Evolutionary conservation across 1,140 invertebrate genomes (phyloP), one percentile per base, ranked within the genome.

Genomic region (Adelges cooleyi): DNA sequence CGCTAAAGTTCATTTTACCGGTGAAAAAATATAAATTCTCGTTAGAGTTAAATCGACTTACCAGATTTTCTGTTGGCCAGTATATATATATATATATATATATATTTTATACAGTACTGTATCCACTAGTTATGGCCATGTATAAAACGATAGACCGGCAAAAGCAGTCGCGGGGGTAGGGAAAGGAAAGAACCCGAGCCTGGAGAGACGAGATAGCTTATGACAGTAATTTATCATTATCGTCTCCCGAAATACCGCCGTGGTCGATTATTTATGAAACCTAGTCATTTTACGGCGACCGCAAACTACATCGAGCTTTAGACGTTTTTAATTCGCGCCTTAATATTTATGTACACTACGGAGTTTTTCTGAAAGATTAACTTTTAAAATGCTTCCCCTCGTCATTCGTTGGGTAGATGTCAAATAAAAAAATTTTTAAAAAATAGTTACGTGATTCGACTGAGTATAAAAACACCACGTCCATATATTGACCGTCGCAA

Each of bases 201-300:
- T 54, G 52, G 33, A 9, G 18, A 54, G 40, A 42, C 38, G 53
- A 44, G 38, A 56, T 56, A 54, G 52, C 52, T 54, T 54, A 56
- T 27, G 53, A 44, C 38, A 18, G 53, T 56, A 56, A 56, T 56
- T 56, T 56, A 56, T 56, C 53, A 56, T 56, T 56, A 56, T 56
- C 38, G 53, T 56, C 22, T 17, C 33, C 13, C 33, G 18, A 53
- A 53, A 42, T 18, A 22, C 38, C 40, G 3, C 22, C 22, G 1
- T 27, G 22, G 18, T 56, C 53, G 53, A 56, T 56, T 56, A 56
- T 56, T 56, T 38, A 36, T 36, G 17, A 36, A 54, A 40, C 52
- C 52, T 0, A 44, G n/a, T 56, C 38, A 25, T 56, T 56, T 56
- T 42, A 9, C 17, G 15, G 36, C 25, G 20, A 38, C 11, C 22